Percentiles rank a stretch among this genome's conserved stretches.
Conservation (phyloP, 2,113 vertebrate species). For the Dicrurus megarhynchus region DNA sequence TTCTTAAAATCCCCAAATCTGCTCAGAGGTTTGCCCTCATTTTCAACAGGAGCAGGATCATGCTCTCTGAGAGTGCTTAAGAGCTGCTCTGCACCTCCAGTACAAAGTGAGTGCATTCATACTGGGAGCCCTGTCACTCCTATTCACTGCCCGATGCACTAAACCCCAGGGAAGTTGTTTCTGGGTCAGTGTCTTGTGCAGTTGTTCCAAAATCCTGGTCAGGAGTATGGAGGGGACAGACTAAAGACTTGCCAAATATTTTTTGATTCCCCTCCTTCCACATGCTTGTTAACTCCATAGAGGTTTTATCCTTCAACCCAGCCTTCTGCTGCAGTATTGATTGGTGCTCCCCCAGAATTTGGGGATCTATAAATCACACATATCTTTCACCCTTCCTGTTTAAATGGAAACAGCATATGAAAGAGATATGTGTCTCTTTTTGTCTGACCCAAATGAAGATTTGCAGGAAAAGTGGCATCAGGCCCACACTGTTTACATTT, state of each 20-base stretch:
- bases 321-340: not conserved
- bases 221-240: not conserved
- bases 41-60: not conserved
- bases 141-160: not conserved
- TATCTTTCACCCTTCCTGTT: not conserved
- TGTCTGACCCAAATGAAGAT: not conserved
- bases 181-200: slow-evolving; percentile 14
- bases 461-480: not conserved
- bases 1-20: not conserved
- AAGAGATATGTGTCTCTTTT: not conserved
- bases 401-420: not conserved
- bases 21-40: not conserved
- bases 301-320: not conserved
- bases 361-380: not conserved
- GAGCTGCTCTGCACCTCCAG: not conserved
- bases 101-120: not conserved
- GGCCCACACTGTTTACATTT: not conserved
- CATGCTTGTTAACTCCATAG: not conserved
- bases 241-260: not conserved
- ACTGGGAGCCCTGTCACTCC: not conserved
- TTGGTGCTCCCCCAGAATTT: not conserved
- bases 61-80: not conserved
- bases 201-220: not conserved
- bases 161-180: slow-evolving; percentile 40
- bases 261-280: not conserved